phyloP scores from a whole-genome alignment of 1,140 invertebrate genomes.

The Pseudomyrmex flavicornis region DNA sequence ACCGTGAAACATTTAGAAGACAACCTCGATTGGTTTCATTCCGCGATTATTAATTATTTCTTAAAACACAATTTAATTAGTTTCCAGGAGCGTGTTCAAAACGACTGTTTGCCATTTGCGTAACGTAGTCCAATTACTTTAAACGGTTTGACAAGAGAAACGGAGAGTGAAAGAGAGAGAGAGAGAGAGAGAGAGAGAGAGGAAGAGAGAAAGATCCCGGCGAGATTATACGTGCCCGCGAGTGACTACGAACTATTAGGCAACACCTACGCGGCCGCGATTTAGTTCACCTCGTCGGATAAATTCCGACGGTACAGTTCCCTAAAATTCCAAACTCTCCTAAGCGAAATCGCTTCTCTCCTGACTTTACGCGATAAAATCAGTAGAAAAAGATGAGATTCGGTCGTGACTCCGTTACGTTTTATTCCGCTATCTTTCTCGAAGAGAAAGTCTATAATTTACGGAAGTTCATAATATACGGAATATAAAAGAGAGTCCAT shows the following conservation, averaged over 20 bases:
- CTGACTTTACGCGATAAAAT: constrained; percentile 50
- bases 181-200: background rate
- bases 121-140: constrained; percentile 58
- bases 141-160: constrained; percentile 27
- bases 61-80: constrained; percentile 37
- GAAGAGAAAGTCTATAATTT: background rate
- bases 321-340: background rate
- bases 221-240: constrained; percentile 49
- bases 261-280: constrained; percentile 57
- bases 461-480: background rate
- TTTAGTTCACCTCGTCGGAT: constrained; percentile 53
- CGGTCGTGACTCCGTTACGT: background rate
- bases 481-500: no score
- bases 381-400: constrained; percentile 30
- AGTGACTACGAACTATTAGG: constrained; percentile 67
- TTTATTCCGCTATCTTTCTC: background rate
- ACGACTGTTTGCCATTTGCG: constrained; percentile 31
- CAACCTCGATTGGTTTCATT: constrained; percentile 13
- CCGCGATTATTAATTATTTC: constrained; percentile 41
- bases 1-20: constrained; percentile 12
- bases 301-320: constrained; percentile 54
- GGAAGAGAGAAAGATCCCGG: constrained; percentile 25
- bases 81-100: constrained; percentile 34
- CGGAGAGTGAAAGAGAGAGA: background rate
- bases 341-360: constrained; percentile 8